Percentiles rank a stretch among this genome's conserved stretches.
Evolutionary conservation across 2,113 vertebrate genomes (phyloP).

Genomic region (Sorex fumeus): DNA sequence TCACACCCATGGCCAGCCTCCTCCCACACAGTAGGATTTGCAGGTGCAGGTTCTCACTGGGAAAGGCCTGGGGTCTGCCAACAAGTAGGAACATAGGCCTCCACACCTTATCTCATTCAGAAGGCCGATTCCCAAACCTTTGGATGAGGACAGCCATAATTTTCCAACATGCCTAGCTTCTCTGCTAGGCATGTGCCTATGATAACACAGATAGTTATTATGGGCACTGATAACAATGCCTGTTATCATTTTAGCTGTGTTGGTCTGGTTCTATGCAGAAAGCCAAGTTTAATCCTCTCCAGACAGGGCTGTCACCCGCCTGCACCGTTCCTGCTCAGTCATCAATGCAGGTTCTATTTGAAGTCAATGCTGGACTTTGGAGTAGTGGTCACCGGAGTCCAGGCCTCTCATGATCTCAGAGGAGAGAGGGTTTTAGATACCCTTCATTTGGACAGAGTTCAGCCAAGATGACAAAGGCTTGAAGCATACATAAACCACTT

Average conservation of each 20-base stretch:
- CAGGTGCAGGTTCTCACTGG: neutral
- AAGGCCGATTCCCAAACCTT: slow-evolving; percentile 33
- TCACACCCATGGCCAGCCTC: neutral
- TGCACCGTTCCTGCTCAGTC: neutral
- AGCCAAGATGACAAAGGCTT: slow-evolving; percentile 57
- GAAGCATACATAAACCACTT: neutral
- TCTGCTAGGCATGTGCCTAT: no score
- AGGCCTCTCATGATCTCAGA: neutral
- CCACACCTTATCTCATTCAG: neutral
- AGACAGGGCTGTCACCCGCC: neutral
- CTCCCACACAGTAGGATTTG: neutral
- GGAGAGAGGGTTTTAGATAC: slow-evolving; percentile 60
- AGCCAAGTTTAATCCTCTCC: neutral
- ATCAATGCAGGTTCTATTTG: neutral
- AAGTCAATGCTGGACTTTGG: neutral
- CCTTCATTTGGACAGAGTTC: slow-evolving; percentile 58
- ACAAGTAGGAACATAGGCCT: neutral
- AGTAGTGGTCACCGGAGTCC: neutral
- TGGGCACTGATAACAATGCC: neutral
- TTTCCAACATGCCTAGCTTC: slow-evolving; percentile 12
- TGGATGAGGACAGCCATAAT: neutral
- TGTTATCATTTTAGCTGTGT: neutral
- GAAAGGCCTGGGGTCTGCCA: neutral
- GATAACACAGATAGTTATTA: neutral
- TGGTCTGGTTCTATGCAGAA: neutral